Evolutionary conservation across 2,888 invertebrate species (phyloP), one percentile per base, ranked within the genome.

Genomic region (Mythimna albipuncta): DNA sequence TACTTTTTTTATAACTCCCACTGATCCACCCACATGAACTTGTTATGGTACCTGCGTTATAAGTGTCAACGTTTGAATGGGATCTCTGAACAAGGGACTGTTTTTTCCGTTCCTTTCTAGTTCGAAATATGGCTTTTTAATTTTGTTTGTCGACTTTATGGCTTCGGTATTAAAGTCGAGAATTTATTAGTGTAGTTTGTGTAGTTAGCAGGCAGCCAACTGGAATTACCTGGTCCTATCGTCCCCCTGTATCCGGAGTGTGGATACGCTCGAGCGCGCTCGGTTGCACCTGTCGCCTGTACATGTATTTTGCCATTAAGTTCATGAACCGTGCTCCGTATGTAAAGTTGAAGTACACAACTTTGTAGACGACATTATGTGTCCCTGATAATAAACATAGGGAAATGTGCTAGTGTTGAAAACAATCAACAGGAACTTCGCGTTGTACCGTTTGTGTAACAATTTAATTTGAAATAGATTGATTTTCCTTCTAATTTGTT

Each of bases 201-300:
- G 54, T 54, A 81, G 79, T 85, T 85, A 79, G 87, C 79, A 89
- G 84, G 86, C 91, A 91, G 87, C 87, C 85, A 88, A 89, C 88
- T 91, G 90, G 91, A 91, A 90, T 90, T 87, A 85, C 85, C 86
- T 89, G 88, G 88, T 88, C 87, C 87, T 91, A 91, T 91, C 89
- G 90, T 86, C 86, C 91, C 91, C 89, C 76, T 77, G 88, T 89
- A 91, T 91, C 90, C 92, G 92, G 89, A 90, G 85, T 82, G 86
- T 72, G 69, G 90, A 89, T 88, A 89, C 93, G 95, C 90, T 92
- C 83, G 91, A 88, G 82, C 89, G 93, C 89, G 82, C 93, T 91
- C 89, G 88, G 84, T 78, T 85, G 91, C 95, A 96, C 95, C 95
- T 96, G 95, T 94, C 95, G 91, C 89, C 88, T 55, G 13, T 73